Conservation (phyloP, 2,888 invertebrate species). For the Athripsodes cinereus region DNA sequence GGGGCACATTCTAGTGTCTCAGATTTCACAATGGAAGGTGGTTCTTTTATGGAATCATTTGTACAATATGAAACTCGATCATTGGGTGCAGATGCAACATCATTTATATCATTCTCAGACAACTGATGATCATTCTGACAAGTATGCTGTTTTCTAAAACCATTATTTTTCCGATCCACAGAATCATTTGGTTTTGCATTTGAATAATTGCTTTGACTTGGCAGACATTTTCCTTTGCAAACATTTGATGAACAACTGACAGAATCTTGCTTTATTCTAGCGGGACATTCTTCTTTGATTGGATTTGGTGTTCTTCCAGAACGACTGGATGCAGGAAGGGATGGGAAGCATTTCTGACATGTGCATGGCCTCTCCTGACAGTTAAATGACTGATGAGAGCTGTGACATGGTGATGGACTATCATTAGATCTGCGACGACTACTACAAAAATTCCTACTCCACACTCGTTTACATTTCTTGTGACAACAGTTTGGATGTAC, state of each 20-base stretch:
- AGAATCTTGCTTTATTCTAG: constrained; percentile 9
- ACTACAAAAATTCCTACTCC: constrained; percentile 1
- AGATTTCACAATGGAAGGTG: neutral
- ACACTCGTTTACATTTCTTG: constrained; percentile 14
- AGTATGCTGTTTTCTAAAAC: neutral
- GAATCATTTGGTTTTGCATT: neutral
- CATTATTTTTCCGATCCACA: neutral
- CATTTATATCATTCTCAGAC: neutral
- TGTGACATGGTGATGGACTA: constrained; percentile 7
- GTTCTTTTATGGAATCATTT: neutral
- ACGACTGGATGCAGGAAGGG: constrained; percentile 14
- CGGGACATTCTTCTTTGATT: constrained; percentile 4
- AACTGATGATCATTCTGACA: neutral
- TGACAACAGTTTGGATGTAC: constrained; percentile 6
- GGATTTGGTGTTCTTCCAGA: constrained; percentile 3
- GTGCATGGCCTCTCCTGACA: constrained; percentile 27
- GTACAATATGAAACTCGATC: neutral
- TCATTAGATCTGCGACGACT: constrained; percentile 5
- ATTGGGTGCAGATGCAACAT: neutral
- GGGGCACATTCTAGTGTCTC: neutral
- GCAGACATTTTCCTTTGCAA: constrained; percentile 20
- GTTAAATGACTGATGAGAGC: constrained; percentile 1
- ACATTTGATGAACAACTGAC: constrained; percentile 13
- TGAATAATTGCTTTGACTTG: neutral
- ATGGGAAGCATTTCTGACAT: constrained; percentile 26